These are phyloP conservation scores for Cyclophora punctaria DNA, from an alignment of 2,888 invertebrate genomes.

Conservation along the genomic window DNA sequence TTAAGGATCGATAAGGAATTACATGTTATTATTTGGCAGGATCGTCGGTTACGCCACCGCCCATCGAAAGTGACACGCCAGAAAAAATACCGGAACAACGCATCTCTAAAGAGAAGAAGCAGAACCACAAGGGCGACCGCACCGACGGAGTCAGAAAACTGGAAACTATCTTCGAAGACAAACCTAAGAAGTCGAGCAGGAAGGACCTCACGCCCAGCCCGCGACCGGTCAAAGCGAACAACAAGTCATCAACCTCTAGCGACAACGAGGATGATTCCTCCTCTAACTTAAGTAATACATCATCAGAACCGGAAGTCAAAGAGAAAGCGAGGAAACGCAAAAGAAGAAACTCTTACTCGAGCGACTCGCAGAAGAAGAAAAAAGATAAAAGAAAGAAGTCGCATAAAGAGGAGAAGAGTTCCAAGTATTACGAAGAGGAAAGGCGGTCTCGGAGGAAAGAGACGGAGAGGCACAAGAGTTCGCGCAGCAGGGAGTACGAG, in stretches of 20 bases:
- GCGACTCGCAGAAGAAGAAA: slow-evolving; percentile 47
- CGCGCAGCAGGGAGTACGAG: too few relatives aligned
- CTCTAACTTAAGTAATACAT: slow-evolving; percentile 38
- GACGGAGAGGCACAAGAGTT: slow-evolving; percentile 18
- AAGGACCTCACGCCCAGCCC: slow-evolving; percentile 52
- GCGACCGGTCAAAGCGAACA: slow-evolving; percentile 34
- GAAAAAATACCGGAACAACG: slow-evolving; percentile 50
- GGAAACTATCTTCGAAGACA: slow-evolving; percentile 50
- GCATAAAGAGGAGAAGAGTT: slow-evolving; percentile 38
- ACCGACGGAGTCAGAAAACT: slow-evolving; percentile 46
- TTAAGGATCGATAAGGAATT: not conserved
- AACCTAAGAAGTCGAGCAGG: slow-evolving; percentile 41
- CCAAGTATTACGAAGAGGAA: slow-evolving; percentile 39
- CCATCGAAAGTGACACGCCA: slow-evolving; percentile 49
- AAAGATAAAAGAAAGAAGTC: slow-evolving; percentile 42
- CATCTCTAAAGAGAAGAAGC: slow-evolving; percentile 48
- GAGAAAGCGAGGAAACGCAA: slow-evolving; percentile 55
- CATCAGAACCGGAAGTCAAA: slow-evolving; percentile 39
- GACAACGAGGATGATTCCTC: slow-evolving; percentile 55
- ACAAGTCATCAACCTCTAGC: slow-evolving; percentile 56
- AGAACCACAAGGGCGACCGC: slow-evolving; percentile 48
- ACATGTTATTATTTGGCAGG: slow-evolving; percentile 28
- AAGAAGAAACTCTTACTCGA: slow-evolving; percentile 47
- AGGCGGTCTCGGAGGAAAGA: slow-evolving; percentile 13
- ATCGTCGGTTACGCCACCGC: slow-evolving; percentile 57